Conservation (phyloP, 2,888 invertebrate species). For the Drepanosiphum platanoidis region DNA sequence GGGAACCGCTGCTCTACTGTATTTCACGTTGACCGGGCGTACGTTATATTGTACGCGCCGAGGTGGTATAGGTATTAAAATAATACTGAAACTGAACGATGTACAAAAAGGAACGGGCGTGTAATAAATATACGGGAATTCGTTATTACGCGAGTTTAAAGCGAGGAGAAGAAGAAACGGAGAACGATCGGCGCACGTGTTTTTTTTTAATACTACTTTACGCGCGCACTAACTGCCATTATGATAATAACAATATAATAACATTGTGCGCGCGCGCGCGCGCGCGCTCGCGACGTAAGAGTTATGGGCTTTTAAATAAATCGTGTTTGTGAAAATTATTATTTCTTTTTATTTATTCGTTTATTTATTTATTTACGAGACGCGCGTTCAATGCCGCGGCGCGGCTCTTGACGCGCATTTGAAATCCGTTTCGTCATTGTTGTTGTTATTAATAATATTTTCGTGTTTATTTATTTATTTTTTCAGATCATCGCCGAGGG, state of each 20-base stretch:
- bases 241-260: too few relatives aligned
- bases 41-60: too few relatives aligned
- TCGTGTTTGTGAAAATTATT: not conserved
- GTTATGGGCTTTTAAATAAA: slow-evolving; percentile 24
- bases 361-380: not conserved
- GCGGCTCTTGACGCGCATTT: not conserved
- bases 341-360: not conserved
- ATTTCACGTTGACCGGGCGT: too few relatives aligned
- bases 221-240: not conserved
- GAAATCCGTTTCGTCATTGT: slow-evolving; percentile 10
- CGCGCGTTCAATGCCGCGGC: not conserved
- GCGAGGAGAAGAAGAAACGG: not conserved
- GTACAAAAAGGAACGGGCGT: not conserved
- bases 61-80: too few relatives aligned
- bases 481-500: slow-evolving; percentile 25
- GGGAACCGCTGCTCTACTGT: too few relatives aligned
- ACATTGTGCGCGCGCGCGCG: not conserved
- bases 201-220: not conserved
- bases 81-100: too few relatives aligned
- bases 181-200: not conserved
- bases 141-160: not conserved
- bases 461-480: not conserved
- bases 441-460: not conserved
- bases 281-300: not conserved
- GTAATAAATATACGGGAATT: not conserved